phyloP scores from a whole-genome alignment of 2,797 vertebrate genomes.

The Pteropus rufus region DNA sequence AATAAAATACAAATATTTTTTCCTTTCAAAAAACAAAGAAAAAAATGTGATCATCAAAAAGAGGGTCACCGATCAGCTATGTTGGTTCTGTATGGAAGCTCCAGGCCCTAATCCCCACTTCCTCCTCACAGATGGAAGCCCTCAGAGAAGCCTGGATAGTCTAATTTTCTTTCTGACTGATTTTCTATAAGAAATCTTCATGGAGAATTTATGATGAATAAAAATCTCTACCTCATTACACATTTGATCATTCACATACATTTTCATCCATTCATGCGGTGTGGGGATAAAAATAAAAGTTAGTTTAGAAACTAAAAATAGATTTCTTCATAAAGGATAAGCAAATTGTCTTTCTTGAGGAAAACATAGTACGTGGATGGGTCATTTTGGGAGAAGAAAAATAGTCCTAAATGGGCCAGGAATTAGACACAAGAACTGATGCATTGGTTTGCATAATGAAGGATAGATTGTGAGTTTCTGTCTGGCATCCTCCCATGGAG shows the following conservation, averaged over 20 bases:
- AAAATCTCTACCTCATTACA: not conserved
- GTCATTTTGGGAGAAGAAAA: not conserved
- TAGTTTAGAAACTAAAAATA: not conserved
- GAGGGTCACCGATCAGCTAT: not conserved
- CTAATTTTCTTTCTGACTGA: not conserved
- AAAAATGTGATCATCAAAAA: not conserved
- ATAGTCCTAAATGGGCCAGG: too few relatives aligned
- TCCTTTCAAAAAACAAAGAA: not conserved
- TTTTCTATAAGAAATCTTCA: not conserved
- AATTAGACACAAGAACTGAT: not conserved
- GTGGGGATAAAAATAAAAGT: not conserved
- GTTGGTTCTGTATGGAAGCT: not conserved
- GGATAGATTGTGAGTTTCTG: not conserved
- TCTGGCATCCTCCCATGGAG: not conserved
- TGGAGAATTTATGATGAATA: not conserved
- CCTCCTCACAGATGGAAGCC: not conserved
- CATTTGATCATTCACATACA: not conserved
- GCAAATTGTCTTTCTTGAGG: not conserved
- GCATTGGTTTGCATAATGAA: not conserved
- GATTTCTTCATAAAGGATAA: not conserved
- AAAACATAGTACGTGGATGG: not conserved
- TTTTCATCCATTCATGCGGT: not conserved
- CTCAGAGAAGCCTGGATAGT: not conserved
- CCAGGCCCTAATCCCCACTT: accelerated
- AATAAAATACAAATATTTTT: not conserved